Percentiles rank a stretch among this genome's conserved stretches.
phyloP scores from a whole-genome alignment of 1,140 invertebrate genomes.

The Drosophila eugracilis region DNA sequence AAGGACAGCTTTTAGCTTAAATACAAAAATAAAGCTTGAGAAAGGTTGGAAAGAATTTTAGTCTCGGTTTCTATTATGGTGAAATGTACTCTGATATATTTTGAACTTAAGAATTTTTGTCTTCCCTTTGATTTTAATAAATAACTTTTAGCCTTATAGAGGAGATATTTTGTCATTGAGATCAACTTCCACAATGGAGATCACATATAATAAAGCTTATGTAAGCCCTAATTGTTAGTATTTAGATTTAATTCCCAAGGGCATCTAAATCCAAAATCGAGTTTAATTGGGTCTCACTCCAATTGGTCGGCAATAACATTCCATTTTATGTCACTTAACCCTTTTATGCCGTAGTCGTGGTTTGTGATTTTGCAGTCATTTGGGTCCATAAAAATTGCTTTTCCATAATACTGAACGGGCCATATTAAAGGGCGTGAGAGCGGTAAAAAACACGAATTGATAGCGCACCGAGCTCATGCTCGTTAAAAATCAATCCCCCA shows the following conservation, averaged over 20 bases:
- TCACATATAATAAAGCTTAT: too few species aligned
- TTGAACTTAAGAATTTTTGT: too few species aligned
- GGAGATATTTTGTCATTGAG: too few species aligned
- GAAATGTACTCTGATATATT: too few species aligned
- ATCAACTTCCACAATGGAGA: too few species aligned
- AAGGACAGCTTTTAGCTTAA: too few species aligned
- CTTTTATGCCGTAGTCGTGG: slow-evolving; percentile 61
- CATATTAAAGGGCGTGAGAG: slow-evolving; percentile 33
- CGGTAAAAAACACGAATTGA: slow-evolving; percentile 30
- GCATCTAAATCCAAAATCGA: not conserved
- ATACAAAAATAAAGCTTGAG: too few species aligned
- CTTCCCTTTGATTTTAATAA: too few species aligned
- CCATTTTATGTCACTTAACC: slow-evolving; percentile 61
- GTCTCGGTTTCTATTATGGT: too few species aligned
- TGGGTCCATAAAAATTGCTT: slow-evolving; percentile 73
- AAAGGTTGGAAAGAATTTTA: too few species aligned
- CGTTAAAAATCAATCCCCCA: slow-evolving; percentile 82
- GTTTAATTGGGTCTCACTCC: not conserved
- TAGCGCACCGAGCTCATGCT: slow-evolving; percentile 56
- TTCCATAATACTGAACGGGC: slow-evolving; percentile 69
- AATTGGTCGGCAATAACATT: slow-evolving; percentile 51
- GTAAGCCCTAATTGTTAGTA: too few species aligned
- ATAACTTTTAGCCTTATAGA: too few species aligned
- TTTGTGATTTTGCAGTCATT: slow-evolving; percentile 53
- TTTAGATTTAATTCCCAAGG: not conserved